phyloP scores from a whole-genome alignment of 2,113 vertebrate genomes.

The Scomber colias region DNA sequence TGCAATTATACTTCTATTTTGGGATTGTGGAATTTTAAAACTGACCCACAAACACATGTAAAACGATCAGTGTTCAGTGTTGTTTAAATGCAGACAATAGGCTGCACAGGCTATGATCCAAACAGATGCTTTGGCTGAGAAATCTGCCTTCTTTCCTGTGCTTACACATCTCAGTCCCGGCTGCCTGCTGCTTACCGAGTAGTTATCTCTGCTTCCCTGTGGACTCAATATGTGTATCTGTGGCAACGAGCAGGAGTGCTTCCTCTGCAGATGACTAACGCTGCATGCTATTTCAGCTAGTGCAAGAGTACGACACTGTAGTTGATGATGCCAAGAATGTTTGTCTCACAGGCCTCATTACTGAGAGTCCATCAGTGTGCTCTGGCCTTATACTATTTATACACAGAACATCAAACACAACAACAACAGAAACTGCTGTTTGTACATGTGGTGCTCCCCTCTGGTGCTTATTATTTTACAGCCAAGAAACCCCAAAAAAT shows the following conservation, averaged over 20 bases:
- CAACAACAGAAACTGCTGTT: slow-evolving; percentile 19
- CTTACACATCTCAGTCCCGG: slow-evolving; percentile 16
- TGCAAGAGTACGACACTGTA: not conserved
- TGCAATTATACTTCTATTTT: not conserved
- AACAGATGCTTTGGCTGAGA: not conserved
- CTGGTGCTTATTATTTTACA: not conserved
- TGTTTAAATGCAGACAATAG: not conserved
- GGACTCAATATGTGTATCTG: slow-evolving; percentile 14
- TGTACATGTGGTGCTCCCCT: not conserved
- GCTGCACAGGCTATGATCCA: no score
- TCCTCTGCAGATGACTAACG: not conserved
- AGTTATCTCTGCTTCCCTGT: slow-evolving; percentile 19
- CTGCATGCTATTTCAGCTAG: slow-evolving; percentile 12
- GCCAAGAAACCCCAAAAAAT: not conserved
- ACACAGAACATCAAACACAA: slow-evolving; percentile 21
- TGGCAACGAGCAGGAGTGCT: slow-evolving; percentile 25
- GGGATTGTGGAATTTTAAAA: not conserved
- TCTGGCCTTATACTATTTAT: not conserved
- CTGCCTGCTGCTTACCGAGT: slow-evolving; percentile 3
- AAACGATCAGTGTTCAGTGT: not conserved
- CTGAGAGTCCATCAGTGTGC: slow-evolving; percentile 16
- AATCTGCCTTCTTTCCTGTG: not conserved
- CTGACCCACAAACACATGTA: not conserved
- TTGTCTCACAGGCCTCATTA: slow-evolving; percentile 43
- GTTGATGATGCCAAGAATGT: slow-evolving; percentile 16